A percentile compares a stretch with the other conserved stretches of the same genome.
phyloP scores from a whole-genome alignment of 2,113 vertebrate species.

The Gallinago jamesoni region DNA sequence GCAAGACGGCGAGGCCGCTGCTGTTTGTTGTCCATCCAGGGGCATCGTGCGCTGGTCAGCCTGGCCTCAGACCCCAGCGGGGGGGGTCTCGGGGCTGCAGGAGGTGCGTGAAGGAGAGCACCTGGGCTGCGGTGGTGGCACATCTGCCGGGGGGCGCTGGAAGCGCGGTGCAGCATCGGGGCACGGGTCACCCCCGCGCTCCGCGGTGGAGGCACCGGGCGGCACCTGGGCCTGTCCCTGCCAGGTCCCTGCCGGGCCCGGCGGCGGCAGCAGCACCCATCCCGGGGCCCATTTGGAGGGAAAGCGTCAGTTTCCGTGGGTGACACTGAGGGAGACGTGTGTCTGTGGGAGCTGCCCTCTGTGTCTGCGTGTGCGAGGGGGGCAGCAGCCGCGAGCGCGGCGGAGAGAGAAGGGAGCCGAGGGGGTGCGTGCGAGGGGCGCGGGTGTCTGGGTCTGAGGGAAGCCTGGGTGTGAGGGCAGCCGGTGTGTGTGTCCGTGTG shows the following conservation, averaged over 20 bases:
- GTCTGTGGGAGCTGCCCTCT: neutral
- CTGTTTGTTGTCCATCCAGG: rapidly evolving
- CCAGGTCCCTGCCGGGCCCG: neutral
- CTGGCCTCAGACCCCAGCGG: rapidly evolving
- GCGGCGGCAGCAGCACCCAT: neutral
- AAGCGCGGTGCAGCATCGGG: neutral
- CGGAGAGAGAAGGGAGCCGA: too few species aligned
- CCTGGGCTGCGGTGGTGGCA: neutral
- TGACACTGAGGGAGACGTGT: neutral
- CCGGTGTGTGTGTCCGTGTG: neutral
- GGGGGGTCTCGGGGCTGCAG: rapidly evolving
- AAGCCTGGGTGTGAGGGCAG: neutral
- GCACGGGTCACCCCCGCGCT: rapidly evolving
- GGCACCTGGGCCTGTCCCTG: neutral
- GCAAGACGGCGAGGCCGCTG: neutral
- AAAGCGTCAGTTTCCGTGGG: neutral
- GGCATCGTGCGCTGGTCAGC: rapidly evolving
- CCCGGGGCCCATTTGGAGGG: neutral
- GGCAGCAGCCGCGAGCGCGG: neutral
- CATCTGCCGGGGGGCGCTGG: neutral
- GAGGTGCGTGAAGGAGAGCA: neutral
- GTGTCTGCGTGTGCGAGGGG: neutral
- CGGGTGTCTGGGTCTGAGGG: neutral
- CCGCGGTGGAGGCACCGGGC: rapidly evolving
- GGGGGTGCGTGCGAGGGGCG: neutral